phyloP scores from a whole-genome alignment of 2,797 vertebrate species.

The Ptychobarbus kaznakovi region DNA sequence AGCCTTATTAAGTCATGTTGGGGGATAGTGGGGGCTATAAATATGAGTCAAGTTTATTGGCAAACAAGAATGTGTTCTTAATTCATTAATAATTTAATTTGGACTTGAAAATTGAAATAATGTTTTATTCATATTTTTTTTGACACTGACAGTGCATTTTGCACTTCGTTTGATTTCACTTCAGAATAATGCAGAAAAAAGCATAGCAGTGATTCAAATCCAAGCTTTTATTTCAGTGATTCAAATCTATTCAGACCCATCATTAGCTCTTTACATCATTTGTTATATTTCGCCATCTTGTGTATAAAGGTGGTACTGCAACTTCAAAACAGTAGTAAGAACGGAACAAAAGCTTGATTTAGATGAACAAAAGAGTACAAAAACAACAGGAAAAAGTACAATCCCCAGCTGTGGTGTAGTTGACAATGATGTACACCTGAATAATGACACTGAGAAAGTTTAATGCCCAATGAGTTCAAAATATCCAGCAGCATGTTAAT shows the following conservation, averaged over 20 bases:
- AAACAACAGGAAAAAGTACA: background rate
- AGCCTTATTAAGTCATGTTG: background rate
- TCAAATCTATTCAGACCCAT: background rate
- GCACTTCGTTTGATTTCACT: background rate
- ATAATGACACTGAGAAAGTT: background rate
- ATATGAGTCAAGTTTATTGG: background rate
- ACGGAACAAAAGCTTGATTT: background rate
- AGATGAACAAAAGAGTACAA: background rate
- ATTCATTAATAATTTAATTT: background rate
- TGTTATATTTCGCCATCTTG: slow-evolving; percentile 36
- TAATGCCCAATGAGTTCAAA: background rate
- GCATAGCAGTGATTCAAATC: background rate
- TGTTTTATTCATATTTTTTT: background rate
- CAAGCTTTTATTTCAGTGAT: too few relatives aligned
- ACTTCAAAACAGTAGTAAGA: background rate
- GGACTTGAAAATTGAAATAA: background rate
- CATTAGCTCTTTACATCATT: background rate
- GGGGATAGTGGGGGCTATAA: background rate
- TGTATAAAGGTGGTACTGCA: background rate
- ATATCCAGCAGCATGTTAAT: background rate
- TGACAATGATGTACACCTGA: background rate
- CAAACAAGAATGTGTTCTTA: background rate
- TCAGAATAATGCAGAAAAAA: background rate
- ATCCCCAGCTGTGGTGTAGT: too few relatives aligned
- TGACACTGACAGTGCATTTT: background rate